phyloP scores from a whole-genome alignment of 2,888 invertebrate genomes.

The Drosophila austrosaltans region DNA sequence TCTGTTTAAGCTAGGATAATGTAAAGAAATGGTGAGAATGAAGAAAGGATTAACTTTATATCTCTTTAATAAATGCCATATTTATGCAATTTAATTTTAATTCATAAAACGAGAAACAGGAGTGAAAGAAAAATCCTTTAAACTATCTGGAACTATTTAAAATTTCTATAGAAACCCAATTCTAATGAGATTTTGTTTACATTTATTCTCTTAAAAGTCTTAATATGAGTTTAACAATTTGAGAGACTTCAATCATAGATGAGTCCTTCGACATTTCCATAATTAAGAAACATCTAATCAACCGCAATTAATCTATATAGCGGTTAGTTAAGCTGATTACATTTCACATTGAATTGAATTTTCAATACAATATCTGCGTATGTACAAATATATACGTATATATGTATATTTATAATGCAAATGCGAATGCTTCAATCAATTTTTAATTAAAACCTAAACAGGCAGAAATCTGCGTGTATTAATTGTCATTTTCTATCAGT shows the following conservation, averaged over 20 bases:
- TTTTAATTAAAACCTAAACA: slow-evolving; percentile 69
- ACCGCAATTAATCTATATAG: slow-evolving; percentile 6
- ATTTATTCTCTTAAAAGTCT: no score
- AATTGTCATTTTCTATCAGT: slow-evolving; percentile 47
- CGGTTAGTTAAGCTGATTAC: slow-evolving; percentile 41
- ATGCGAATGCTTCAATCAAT: slow-evolving; percentile 70
- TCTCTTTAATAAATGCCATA: no score
- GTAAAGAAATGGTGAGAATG: no score
- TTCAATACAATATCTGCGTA: not conserved
- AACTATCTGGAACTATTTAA: no score
- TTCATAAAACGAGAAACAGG: no score
- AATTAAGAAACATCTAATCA: not conserved
- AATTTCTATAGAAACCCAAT: no score
- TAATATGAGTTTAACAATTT: not conserved
- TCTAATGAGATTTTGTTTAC: no score
- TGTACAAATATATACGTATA: slow-evolving; percentile 23
- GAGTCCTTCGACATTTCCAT: not conserved
- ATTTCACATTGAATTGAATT: slow-evolving; percentile 31
- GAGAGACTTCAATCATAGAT: not conserved
- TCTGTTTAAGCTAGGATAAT: no score
- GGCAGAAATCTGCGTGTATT: slow-evolving; percentile 37
- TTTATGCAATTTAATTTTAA: no score
- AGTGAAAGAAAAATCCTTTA: no score
- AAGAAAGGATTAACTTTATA: no score
- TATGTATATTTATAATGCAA: slow-evolving; percentile 60